Conservation (phyloP, 2,797 vertebrate species). For the Diplodus puntazzo region DNA sequence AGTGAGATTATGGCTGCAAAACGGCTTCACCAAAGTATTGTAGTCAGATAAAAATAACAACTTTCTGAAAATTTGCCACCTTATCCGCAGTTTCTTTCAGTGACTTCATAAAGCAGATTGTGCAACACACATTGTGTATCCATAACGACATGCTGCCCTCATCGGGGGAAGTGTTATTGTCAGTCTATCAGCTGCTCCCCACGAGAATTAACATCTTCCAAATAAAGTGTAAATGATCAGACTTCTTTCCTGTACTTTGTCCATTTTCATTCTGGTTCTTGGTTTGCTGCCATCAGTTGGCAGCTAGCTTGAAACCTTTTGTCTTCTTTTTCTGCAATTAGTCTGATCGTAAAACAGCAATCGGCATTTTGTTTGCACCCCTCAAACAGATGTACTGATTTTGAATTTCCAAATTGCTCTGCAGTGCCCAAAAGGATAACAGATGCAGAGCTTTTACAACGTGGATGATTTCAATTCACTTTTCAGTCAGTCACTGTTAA, state of each 20-base stretch:
- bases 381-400: slow-evolving; percentile 39
- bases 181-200: not conserved
- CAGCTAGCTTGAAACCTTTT: slow-evolving; percentile 12
- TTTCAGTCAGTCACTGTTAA: slow-evolving; percentile 36
- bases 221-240: slow-evolving; percentile 5
- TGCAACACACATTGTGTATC: not conserved
- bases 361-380: slow-evolving; percentile 13
- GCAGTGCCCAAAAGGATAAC: slow-evolving; percentile 27
- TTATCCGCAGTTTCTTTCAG: not conserved
- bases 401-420: slow-evolving; percentile 38
- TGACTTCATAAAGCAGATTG: slow-evolving; percentile 13
- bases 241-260: not conserved
- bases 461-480: slow-evolving; percentile 40
- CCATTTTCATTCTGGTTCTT: slow-evolving; percentile 15
- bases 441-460: slow-evolving; percentile 36
- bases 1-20: slow-evolving; percentile 5
- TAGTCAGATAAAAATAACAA: slow-evolving; percentile 3
- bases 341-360: slow-evolving; percentile 34
- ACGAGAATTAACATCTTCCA: slow-evolving; percentile 17
- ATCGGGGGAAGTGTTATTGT: slow-evolving; percentile 4
- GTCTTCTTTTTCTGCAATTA: slow-evolving; percentile 33
- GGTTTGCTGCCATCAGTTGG: slow-evolving; percentile 1
- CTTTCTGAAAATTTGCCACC: not conserved
- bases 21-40: not conserved
- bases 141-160: slow-evolving; percentile 25